Conservation (phyloP, 1,140 invertebrate genomes). For the Drosophila rufa region DNA sequence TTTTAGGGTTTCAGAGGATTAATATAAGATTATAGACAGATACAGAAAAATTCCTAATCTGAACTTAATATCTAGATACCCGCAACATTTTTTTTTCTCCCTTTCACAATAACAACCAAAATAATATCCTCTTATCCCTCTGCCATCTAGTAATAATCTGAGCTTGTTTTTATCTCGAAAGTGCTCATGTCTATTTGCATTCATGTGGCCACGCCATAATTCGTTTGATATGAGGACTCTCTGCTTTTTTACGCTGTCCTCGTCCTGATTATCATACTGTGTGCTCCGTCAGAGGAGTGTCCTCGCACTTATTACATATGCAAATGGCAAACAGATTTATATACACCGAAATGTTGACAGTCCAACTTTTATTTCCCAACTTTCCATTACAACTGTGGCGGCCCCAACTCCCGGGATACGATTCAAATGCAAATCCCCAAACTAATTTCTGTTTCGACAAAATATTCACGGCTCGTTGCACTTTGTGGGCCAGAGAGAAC, state of each 20-base stretch:
- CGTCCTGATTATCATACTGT: slow-evolving; percentile 66
- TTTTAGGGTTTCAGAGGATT: neutral
- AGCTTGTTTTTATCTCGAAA: slow-evolving; percentile 3
- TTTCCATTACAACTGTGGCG: slow-evolving; percentile 35
- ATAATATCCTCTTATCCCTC: neutral
- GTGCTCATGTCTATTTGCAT: slow-evolving; percentile 35
- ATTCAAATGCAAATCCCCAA: slow-evolving; percentile 83
- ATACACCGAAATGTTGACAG: slow-evolving; percentile 40
- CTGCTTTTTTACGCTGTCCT: slow-evolving; percentile 19
- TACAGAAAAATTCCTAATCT: neutral
- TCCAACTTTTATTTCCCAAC: slow-evolving; percentile 64
- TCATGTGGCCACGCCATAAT: slow-evolving; percentile 47
- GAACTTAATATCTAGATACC: neutral
- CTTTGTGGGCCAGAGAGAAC: slow-evolving; percentile 41
- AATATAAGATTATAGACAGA: neutral
- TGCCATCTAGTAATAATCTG: slow-evolving; percentile 5
- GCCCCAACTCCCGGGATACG: slow-evolving; percentile 6
- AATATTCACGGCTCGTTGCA: slow-evolving; percentile 76
- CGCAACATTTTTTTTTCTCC: neutral
- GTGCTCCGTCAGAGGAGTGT: slow-evolving; percentile 46
- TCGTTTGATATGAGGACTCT: slow-evolving; percentile 44
- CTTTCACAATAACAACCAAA: neutral
- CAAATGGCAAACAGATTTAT: slow-evolving; percentile 78
- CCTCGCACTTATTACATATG: slow-evolving; percentile 73
- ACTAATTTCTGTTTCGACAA: slow-evolving; percentile 75